Percentiles rank a stretch among this genome's conserved stretches.
phyloP scores from a whole-genome alignment of 2,113 vertebrate species.

The Neofelis nebulosa region DNA sequence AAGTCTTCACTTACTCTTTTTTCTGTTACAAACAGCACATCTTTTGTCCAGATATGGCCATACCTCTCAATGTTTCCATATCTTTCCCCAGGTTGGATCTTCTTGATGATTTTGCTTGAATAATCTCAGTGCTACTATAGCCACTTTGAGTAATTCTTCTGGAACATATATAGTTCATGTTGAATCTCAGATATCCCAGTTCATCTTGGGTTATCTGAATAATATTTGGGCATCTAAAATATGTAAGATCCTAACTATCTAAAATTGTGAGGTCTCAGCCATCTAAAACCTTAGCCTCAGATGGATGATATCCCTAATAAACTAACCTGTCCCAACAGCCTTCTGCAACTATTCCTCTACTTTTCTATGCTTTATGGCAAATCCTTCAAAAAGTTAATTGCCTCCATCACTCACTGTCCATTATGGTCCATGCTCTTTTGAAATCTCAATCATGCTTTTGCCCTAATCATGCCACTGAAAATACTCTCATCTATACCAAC shows the following conservation, averaged over 20 bases:
- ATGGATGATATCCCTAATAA: not conserved
- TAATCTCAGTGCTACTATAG: not conserved
- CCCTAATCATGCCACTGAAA: not conserved
- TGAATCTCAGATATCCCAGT: not conserved
- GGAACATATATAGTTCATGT: not conserved
- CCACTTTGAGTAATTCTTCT: not conserved
- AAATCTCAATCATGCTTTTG: not conserved
- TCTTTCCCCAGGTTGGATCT: not conserved
- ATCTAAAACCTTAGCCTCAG: not conserved
- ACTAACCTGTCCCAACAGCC: not conserved
- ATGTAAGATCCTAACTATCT: not conserved
- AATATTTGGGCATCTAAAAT: not conserved
- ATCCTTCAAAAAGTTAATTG: not conserved
- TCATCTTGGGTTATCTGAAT: not conserved
- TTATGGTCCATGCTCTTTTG: not conserved
- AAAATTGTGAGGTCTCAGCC: not conserved
- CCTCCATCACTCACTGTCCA: not conserved
- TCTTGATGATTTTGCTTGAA: not conserved
- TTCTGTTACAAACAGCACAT: not conserved
- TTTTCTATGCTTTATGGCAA: not conserved
- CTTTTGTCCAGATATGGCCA: not conserved
- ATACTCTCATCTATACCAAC: not conserved
- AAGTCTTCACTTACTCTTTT: not conserved
- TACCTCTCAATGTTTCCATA: not conserved
- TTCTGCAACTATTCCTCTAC: not conserved